Percentiles rank a stretch among this genome's conserved stretches.
phyloP scores from a whole-genome alignment of 2,113 vertebrate species.

The Hippocampus comes region DNA sequence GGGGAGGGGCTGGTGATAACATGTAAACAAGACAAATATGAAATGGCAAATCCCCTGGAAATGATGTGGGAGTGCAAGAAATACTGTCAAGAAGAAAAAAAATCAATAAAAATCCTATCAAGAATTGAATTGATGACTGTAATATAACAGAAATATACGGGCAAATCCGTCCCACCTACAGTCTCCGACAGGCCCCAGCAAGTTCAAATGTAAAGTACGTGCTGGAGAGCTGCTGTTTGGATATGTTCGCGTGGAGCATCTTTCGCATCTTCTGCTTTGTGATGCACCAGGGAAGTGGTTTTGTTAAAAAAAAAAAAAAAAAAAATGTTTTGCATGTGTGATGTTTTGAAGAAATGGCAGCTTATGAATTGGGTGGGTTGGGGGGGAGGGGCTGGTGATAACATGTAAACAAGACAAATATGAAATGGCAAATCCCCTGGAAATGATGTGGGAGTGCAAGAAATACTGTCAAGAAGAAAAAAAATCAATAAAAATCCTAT shows the following conservation, averaged over 20 bases:
- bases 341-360: slow-evolving; percentile 9
- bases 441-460: background rate
- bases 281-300: background rate
- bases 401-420: background rate
- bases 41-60: background rate
- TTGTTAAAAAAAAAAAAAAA: background rate
- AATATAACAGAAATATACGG: no score
- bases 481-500: background rate
- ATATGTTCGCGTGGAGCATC: background rate
- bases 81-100: background rate
- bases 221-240: no score
- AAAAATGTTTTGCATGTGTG: slow-evolving; percentile 1
- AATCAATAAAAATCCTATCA: background rate
- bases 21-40: slow-evolving; percentile 1
- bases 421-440: background rate
- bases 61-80: background rate
- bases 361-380: background rate
- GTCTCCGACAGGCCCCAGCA: no score
- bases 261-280: background rate
- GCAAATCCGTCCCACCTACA: no score
- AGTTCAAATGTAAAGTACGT: no score
- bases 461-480: background rate
- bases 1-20: background rate
- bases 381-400: background rate
- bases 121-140: background rate